Base-by-base conservation (phyloP, 2,888 invertebrate genomes). In the Acheta domesticus region DNA sequence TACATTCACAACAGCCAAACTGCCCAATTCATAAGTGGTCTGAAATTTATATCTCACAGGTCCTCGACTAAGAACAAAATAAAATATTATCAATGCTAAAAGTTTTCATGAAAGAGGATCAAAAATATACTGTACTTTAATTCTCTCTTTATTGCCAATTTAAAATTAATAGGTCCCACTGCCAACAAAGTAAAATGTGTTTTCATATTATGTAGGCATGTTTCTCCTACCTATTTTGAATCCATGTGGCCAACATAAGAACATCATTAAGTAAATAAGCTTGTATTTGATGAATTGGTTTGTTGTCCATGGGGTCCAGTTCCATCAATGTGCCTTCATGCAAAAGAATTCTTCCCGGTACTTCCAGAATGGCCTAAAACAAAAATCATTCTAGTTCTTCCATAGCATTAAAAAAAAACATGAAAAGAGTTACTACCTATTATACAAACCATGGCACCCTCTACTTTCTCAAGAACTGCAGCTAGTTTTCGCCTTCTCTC, bases 211-310 rank as follows among this genome's bases (percentile, higher is more conserved):
- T 36, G 8, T 36, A 5, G 5, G 36, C 36, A 36, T 1, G 11
- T 36, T 36, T 36, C 8, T 36, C 8, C 5, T 84, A 87, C 85
- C 91, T 89, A 84, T 92, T 92, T 49, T 93, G 90, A 83, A 94
- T 91, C 91, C 93, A 93, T 78, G 93, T 93, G 48, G 97, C 94
- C 81, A 98, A 90, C 91, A 98, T 94, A 79, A 98, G 90, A 82
- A 95, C 93, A 87, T 98, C 98, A 86, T 94, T 96, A 84, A 98
- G 94, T 80, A 99, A 90, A 87, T 97, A 98, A 50, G 95, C 95
- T 86, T 96, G 96, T 84, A 97, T 93, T 84, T 95, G 91, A 86
- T 96, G 96, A 79, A 97, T 88, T 19, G 95, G 94, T 19, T 93
- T 92, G 84, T 95, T 95, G 86, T 96, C 95, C 82, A 96, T 92